Evolutionary conservation across 2,888 invertebrate genomes (phyloP), one percentile per base, ranked within the genome.

Genomic region (Agrochola macilenta): DNA sequence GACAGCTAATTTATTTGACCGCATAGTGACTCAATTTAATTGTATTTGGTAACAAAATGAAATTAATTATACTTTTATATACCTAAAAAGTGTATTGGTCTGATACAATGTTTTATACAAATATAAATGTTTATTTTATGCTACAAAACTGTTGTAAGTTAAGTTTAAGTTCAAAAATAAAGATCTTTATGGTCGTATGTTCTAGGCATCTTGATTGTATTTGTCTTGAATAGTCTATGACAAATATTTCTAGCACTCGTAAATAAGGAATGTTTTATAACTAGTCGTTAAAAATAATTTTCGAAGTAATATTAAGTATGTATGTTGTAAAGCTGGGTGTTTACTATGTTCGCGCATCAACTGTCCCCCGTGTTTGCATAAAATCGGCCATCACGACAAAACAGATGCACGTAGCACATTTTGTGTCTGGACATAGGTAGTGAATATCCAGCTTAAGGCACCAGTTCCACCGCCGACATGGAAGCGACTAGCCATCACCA

Each of bases 241-340:
- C 35, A 54, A 63, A 46, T 46, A 74, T 70, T 69, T 78, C 52
- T 74, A 57, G 35, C n/a, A 57, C n/a, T 57, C 57, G 4, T 69
- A n/a, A 57, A 39, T n/a, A n/a, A 35, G 0, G 23, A 17, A 60
- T 20, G 46, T 69, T 78, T 68, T 71, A 64, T 61, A 78, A 83
- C 83, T 81, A 83, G 84, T 83, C 78, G 81, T 46, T 74, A 54
- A 75, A n/a, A 74, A 69, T 81, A 77, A 63, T 79, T 49, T 66
- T 52, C 23, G 5, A 60, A 57, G 23, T 74, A 71, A 49, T 57
- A 57, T 65, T 30, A 35, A 4, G 7, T 60, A 57, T 26, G n/a
- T 65, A n/a, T n/a, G n/a, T 81, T 46, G 49, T 43, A 26, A 74
- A 57, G 74, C 12, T 69, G 69, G 8, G 5, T 57, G n/a, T 57